Evolutionary conservation across 2,888 invertebrate species (phyloP).

Genomic region (Eumacrocentrus americanus): DNA sequence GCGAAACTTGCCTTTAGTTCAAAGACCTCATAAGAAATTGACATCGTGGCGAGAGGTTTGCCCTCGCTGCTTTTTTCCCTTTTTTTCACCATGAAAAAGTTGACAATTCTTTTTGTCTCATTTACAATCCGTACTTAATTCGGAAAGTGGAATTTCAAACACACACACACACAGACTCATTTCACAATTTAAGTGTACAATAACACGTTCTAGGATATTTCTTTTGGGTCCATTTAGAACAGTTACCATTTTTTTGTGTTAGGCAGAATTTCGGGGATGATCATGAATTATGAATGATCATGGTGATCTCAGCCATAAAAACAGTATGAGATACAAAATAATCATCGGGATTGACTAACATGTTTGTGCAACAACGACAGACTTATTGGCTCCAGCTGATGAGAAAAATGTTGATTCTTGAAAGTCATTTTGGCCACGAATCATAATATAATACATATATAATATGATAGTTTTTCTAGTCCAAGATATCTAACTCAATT

Average conservation of each 20-base stretch:
- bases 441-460: too few relatives aligned
- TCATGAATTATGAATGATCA: too few relatives aligned
- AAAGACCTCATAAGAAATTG: conserved; percentile 53
- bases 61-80: conserved; percentile 8
- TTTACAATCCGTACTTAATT: conserved; percentile 6
- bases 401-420: too few relatives aligned
- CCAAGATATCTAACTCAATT: too few relatives aligned
- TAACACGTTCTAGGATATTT: background rate
- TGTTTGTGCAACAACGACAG: too few relatives aligned
- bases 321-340: too few relatives aligned
- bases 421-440: too few relatives aligned
- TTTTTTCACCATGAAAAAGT: background rate
- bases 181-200: background rate
- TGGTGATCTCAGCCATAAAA: background rate
- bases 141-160: background rate
- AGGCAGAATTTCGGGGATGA: background rate
- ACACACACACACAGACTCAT: background rate
- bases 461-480: too few relatives aligned
- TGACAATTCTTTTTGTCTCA: conserved; percentile 1
- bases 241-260: background rate
- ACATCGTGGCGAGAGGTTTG: conserved; percentile 52
- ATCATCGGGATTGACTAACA: too few relatives aligned
- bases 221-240: background rate
- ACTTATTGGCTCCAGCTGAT: too few relatives aligned
- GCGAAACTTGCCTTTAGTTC: conserved; percentile 24